Base-by-base conservation (phyloP, 2,797 vertebrate species). In the Atherinosoma microstoma region DNA sequence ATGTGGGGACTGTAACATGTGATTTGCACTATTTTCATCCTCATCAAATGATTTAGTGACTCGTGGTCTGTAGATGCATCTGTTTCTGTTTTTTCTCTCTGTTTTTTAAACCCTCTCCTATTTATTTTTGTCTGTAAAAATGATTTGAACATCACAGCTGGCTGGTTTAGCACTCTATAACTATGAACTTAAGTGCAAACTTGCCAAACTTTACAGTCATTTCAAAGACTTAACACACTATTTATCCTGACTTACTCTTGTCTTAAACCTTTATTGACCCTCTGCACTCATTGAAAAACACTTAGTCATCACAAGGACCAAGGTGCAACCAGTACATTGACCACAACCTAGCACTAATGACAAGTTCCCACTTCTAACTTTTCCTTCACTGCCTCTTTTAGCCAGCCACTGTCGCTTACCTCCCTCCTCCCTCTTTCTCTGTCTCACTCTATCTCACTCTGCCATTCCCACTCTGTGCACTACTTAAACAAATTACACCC, bases 401-500 rank as follows among this genome's bases (percentile, higher is more conserved):
- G 64, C 54, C 30, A 58, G 49, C 36, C 47, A 74, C 45, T 42
- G 62, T 58, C 68, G 40, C 45, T 73, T 38, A 3, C 60, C 51
- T 45, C 58, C 32, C 20, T 45, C 2, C 53, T 15, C 30, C 20
- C 22, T 12, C 64, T 45, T 40, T 35, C 67, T 29, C 40, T 68
- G 10, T 49, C 51, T 60, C 65, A 34, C 78, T 71, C 64, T 58
- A 13, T 51, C 74, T 78, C 36, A 0, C 73, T 77, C 64, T 72
- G 12, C 67, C 66, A 53, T 68, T 49, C 58, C 61, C 60, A 58
- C 47, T 15, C 81, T 36, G 68, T 60, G 72, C 78, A 62, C 79
- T 78, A 47, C 68, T 47, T 67, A 73, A 87, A 78, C 86, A 82
- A 88, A 87, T 84, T 66, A 36, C 75, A 72, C 76, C 61, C 70